Percentiles rank a stretch among this genome's conserved stretches.
phyloP scores from a whole-genome alignment of 2,113 vertebrate genomes.

The Serinus canaria region DNA sequence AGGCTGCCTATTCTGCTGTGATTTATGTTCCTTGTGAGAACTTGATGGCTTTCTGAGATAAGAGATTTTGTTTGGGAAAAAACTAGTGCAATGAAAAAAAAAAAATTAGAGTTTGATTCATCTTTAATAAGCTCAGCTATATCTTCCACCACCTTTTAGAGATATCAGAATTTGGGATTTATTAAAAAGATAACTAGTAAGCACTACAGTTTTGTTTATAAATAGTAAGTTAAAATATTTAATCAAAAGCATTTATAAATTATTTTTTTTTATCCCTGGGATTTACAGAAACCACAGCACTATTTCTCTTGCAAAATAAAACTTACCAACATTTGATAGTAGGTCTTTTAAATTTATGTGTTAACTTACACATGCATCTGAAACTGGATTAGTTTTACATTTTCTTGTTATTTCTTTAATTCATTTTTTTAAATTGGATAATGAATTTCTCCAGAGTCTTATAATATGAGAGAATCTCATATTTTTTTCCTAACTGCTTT shows the following conservation, averaged over 20 bases:
- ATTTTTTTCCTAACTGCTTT: neutral
- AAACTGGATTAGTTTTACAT: neutral
- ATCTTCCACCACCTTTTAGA: neutral
- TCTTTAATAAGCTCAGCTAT: neutral
- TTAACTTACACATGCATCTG: neutral
- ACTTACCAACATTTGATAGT: neutral
- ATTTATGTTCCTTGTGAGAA: constrained; percentile 37
- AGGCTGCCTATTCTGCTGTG: constrained; percentile 38
- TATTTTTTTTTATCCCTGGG: neutral
- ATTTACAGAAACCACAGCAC: neutral
- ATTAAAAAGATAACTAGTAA: neutral
- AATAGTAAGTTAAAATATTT: neutral
- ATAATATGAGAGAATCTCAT: neutral
- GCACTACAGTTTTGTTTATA: neutral
- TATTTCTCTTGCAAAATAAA: neutral
- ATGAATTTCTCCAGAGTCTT: neutral
- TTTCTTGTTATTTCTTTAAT: neutral
- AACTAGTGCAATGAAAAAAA: neutral
- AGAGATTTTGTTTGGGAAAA: constrained; percentile 11
- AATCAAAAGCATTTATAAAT: neutral
- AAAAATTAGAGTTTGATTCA: neutral
- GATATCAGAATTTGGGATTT: neutral
- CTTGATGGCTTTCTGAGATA: constrained; percentile 46
- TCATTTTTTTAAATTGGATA: neutral
- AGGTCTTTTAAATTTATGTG: neutral